phyloP scores from a whole-genome alignment of 2,113 vertebrate genomes.

The Cephalopterus ornatus region DNA sequence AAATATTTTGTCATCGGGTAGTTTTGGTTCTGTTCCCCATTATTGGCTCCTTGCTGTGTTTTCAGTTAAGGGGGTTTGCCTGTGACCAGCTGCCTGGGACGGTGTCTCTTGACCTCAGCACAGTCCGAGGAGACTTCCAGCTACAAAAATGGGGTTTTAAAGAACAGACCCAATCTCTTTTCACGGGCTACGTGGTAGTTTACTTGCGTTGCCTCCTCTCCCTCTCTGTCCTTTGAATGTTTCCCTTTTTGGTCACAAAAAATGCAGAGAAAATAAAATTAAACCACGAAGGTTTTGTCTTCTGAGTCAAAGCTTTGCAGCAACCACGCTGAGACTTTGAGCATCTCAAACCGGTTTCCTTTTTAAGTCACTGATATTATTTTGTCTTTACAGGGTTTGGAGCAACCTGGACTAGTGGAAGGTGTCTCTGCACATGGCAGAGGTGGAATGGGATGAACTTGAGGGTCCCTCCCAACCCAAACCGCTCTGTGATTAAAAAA shows the following conservation, averaged over 20 bases:
- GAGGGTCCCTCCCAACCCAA: background rate
- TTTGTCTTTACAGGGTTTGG: background rate
- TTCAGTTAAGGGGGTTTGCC: constrained; percentile 30
- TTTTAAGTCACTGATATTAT: background rate
- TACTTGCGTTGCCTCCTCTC: background rate
- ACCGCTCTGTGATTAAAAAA: background rate
- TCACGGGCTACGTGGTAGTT: background rate
- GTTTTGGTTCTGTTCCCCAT: constrained; percentile 49
- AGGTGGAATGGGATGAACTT: background rate
- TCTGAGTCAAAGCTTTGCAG: background rate
- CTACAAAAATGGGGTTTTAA: background rate
- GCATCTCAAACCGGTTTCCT: background rate
- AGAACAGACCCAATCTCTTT: background rate
- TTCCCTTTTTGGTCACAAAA: background rate
- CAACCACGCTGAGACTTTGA: background rate
- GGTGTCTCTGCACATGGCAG: background rate
- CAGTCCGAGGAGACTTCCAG: background rate
- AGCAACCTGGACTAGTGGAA: background rate
- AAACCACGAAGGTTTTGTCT: background rate
- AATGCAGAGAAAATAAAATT: background rate
- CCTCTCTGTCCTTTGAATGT: background rate
- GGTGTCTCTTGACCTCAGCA: background rate
- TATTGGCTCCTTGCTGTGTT: background rate
- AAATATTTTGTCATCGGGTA: constrained; percentile 36
- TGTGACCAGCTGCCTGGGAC: background rate